Base-by-base conservation (phyloP, 2,888 invertebrate genomes). In the Agonum fuliginosum region DNA sequence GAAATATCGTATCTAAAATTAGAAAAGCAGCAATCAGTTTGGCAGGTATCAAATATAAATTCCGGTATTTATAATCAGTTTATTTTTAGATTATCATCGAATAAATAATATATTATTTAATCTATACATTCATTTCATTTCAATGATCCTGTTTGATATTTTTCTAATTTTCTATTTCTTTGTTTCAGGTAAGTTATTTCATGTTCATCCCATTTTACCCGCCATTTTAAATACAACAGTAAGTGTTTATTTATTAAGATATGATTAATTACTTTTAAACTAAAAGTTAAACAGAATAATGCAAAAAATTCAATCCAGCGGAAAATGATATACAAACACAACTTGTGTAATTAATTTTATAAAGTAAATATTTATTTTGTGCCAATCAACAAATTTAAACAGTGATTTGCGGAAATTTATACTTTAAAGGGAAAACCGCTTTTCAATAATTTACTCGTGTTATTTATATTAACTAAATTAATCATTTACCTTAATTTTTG, bases 171-270 rank as follows among this genome's bases (percentile, higher is more conserved):
- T 27, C 24, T 71, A n/a, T 71, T 14, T 34, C 48, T 70, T 71
- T 48, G 27, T 71, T 71, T 5, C 70, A 48, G 46, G 70, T 71
- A 71, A 71, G 70, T 71, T 22, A 24, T n/a, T n/a, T 2, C 22
- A 46, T 12, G 34, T 65, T 17, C 17, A 1, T 30, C 17, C 3
- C 12, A 12, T 34, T 19, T 34, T 34, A 30, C 10, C n/a, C 4
- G 0, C 27, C 10, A 27, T 34, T 62, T 34, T 48, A 8, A 62
- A n/a, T n/a, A n/a, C n/a, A n/a, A n/a, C n/a, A 10, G 48, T 48
- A 48, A 48, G 48, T 48, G 20, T n/a, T 22, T 19, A 48, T 48
- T 20, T 8, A 54, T 34, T 8, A 34, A 12, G 24, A 14, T 2
- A 30, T 58, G 12, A 58, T 58, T 58, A 14, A 17, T 54, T 54